Conservation (phyloP, 2,113 vertebrate genomes). For the Barbus barbus region DNA sequence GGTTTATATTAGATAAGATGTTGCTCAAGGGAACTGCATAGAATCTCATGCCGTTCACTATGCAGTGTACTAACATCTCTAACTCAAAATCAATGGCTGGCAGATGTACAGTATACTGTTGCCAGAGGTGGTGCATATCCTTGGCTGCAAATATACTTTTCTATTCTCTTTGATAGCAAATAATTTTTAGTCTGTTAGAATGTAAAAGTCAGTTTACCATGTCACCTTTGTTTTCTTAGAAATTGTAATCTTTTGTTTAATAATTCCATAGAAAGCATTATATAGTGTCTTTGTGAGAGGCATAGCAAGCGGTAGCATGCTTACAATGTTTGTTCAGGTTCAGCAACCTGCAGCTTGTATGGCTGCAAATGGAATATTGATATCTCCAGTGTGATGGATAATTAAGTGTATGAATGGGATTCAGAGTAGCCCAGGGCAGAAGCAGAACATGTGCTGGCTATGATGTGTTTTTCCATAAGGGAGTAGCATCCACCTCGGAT, state of each 20-base stretch:
- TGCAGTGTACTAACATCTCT: constrained; percentile 22
- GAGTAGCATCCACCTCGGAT: constrained; percentile 59
- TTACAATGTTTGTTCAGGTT: constrained; percentile 25
- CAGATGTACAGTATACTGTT: constrained; percentile 3
- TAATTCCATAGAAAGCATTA: not conserved
- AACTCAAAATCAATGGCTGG: constrained; percentile 33
- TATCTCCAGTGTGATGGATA: constrained; percentile 29
- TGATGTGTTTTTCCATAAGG: constrained; percentile 49
- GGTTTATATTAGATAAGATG: constrained; percentile 26
- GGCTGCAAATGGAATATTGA: constrained; percentile 20
- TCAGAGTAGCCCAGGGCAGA: constrained; percentile 36
- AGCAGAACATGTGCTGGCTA: constrained; percentile 52
- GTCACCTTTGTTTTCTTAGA: not conserved
- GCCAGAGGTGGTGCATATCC: constrained; percentile 21
- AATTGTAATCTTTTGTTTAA: not conserved
- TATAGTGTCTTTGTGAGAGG: constrained; percentile 9
- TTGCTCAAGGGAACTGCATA: constrained; percentile 24
- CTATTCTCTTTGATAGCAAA: not conserved
- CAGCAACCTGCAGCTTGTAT: constrained; percentile 27
- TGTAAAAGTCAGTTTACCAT: not conserved
- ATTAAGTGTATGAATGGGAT: constrained; percentile 38
- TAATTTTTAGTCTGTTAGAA: too few relatives aligned
- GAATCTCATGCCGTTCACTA: constrained; percentile 31
- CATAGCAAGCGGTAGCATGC: not conserved
- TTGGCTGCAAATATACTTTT: not conserved